Conservation (phyloP, 1,140 invertebrate species). For the Neuroterus valhalla region DNA sequence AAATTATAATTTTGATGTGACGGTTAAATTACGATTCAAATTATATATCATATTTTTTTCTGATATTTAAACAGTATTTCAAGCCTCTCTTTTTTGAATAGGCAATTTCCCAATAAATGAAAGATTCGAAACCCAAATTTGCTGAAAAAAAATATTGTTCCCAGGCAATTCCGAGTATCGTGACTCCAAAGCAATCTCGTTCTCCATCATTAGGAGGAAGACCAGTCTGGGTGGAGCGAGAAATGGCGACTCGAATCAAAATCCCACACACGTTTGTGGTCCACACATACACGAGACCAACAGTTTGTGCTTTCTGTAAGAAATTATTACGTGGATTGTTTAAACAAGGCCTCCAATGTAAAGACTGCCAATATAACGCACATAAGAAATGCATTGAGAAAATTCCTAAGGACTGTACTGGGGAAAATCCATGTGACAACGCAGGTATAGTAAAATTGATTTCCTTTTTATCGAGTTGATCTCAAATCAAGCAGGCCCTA, state of each 20-base stretch:
- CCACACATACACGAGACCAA: slow-evolving; percentile 96
- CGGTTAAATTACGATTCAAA: too few relatives aligned
- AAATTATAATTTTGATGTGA: too few relatives aligned
- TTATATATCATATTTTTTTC: too few relatives aligned
- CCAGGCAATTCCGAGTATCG: slow-evolving; percentile 68
- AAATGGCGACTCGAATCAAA: slow-evolving; percentile 83
- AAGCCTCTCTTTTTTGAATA: background rate
- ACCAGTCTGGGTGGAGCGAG: slow-evolving; percentile 83
- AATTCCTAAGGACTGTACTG: slow-evolving; percentile 97
- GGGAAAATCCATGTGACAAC: slow-evolving; percentile 81
- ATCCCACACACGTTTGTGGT: slow-evolving; percentile 94
- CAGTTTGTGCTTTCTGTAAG: slow-evolving; percentile 96
- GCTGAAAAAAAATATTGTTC: slow-evolving; percentile 39
- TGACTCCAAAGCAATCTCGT: slow-evolving; percentile 75
- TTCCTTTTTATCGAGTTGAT: too few relatives aligned
- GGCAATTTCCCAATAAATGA: background rate
- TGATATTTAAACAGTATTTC: too few relatives aligned
- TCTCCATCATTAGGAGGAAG: slow-evolving; percentile 87
- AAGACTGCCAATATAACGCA: slow-evolving; percentile 98
- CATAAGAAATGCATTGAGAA: slow-evolving; percentile 97
- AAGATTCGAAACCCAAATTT: slow-evolving; percentile 20
- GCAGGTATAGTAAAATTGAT: slow-evolving; percentile 64
- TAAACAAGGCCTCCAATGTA: slow-evolving; percentile 97
- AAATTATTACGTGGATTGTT: slow-evolving; percentile 96
- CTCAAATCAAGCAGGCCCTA: too few relatives aligned